phyloP scores from a whole-genome alignment of 2,113 vertebrate genomes.

The Parus major region DNA sequence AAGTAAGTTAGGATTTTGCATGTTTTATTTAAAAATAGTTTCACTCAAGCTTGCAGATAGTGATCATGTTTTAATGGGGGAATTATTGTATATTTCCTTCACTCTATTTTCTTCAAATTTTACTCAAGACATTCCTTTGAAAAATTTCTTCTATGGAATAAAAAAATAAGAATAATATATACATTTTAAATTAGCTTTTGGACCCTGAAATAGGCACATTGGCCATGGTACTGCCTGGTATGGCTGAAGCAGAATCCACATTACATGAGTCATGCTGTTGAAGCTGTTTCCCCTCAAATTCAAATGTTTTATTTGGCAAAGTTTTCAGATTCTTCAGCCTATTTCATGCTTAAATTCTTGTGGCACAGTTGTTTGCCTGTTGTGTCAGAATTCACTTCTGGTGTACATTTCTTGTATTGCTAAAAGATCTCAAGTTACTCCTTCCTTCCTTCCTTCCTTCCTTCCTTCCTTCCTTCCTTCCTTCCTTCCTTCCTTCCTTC shows the following conservation, averaged over 20 bases:
- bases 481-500: too few relatives aligned
- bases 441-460: too few relatives aligned
- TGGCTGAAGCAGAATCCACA: neutral
- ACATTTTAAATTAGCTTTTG: neutral
- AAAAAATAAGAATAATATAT: neutral
- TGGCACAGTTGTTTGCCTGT: fast-evolving
- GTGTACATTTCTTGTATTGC: neutral
- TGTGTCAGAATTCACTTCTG: neutral
- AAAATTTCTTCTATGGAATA: neutral
- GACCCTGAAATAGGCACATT: neutral
- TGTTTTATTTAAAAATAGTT: neutral
- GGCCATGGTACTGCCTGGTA: neutral
- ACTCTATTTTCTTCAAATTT: neutral
- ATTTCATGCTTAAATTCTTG: neutral
- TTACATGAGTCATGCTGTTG: neutral
- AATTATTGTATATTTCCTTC: neutral
- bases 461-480: too few relatives aligned
- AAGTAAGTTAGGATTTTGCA: neutral
- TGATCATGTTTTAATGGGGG: neutral
- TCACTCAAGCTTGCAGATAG: neutral
- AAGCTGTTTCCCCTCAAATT: neutral
- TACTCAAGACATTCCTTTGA: neutral
- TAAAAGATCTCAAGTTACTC: neutral
- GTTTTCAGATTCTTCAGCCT: neutral
- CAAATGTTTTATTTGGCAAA: neutral